A percentile compares a stretch with the other conserved stretches of the same genome.
Evolutionary conservation across 2,797 vertebrate genomes (phyloP).

Genomic region (Acropternis orthonyx): DNA sequence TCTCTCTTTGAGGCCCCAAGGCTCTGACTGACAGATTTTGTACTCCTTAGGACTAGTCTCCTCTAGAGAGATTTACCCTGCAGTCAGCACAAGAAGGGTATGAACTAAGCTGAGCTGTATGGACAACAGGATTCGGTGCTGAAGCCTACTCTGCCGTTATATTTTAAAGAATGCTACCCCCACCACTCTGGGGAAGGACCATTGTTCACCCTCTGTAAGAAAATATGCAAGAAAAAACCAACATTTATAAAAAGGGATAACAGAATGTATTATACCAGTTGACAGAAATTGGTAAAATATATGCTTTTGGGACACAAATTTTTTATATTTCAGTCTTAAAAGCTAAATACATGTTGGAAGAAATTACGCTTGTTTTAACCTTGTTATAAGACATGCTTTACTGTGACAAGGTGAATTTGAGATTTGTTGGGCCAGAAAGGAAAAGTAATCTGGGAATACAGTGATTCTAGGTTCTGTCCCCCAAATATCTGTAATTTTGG

Average conservation of each 20-base stretch:
- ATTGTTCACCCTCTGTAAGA: not conserved
- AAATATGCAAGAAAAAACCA: not conserved
- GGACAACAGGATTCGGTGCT: not conserved
- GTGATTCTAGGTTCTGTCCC: not conserved
- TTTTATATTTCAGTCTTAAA: not conserved
- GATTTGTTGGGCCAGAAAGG: not conserved
- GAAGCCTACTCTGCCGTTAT: not conserved
- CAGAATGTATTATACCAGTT: not conserved
- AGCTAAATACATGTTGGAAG: not conserved
- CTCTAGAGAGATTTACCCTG: not conserved
- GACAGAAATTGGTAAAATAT: not conserved
- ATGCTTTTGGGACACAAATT: not conserved
- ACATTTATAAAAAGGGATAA: not conserved
- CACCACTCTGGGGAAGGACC: not conserved
- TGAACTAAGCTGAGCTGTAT: not conserved
- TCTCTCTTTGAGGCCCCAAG: not conserved
- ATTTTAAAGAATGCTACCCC: not conserved
- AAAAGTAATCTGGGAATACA: not conserved
- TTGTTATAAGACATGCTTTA: not conserved
- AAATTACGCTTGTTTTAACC: not conserved
- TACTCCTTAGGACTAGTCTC: not conserved
- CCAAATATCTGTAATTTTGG: not conserved
- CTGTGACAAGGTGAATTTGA: not conserved
- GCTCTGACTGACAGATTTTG: not conserved
- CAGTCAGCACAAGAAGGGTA: not conserved